Percentiles rank a stretch among this genome's conserved stretches.
These are phyloP conservation scores for Nasonia longicornis DNA, from an alignment of 1,140 invertebrate species.

Conservation along the genomic window DNA sequence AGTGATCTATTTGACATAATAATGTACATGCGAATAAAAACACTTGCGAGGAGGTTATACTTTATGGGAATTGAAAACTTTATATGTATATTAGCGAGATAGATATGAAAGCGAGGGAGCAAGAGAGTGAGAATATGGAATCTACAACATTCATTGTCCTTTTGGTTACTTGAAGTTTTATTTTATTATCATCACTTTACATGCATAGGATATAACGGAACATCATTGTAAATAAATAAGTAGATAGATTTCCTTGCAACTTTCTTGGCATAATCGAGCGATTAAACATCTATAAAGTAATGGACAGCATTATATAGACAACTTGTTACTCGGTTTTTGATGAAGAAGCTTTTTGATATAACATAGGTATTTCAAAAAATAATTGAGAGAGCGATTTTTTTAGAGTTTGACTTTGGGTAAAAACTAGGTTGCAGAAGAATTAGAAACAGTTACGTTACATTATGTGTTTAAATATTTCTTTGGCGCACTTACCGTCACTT, in stretches of 20 bases:
- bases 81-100: conserved; percentile 11
- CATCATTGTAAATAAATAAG: conserved; percentile 40
- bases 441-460: background rate
- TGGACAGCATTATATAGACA: conserved; percentile 3
- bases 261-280: background rate
- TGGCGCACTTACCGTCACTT: conserved; percentile 15
- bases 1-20: background rate
- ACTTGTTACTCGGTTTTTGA: conserved; percentile 18
- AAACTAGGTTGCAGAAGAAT: background rate
- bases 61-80: conserved; percentile 24
- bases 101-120: background rate
- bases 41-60: background rate
- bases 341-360: background rate
- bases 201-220: background rate
- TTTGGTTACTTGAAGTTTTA: conserved; percentile 34
- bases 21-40: conserved; percentile 8
- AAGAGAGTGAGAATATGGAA: conserved; percentile 22
- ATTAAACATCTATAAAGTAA: background rate
- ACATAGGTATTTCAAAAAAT: background rate
- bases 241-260: conserved; percentile 23
- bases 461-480: conserved; percentile 22
- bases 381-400: conserved; percentile 31
- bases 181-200: conserved; percentile 40
- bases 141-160: conserved; percentile 11
- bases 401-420: conserved; percentile 27